A percentile compares a stretch with the other conserved stretches of the same genome.
These are phyloP conservation scores for Pavo muticus DNA, from an alignment of 2,113 vertebrate genomes.

Conservation along the genomic window DNA sequence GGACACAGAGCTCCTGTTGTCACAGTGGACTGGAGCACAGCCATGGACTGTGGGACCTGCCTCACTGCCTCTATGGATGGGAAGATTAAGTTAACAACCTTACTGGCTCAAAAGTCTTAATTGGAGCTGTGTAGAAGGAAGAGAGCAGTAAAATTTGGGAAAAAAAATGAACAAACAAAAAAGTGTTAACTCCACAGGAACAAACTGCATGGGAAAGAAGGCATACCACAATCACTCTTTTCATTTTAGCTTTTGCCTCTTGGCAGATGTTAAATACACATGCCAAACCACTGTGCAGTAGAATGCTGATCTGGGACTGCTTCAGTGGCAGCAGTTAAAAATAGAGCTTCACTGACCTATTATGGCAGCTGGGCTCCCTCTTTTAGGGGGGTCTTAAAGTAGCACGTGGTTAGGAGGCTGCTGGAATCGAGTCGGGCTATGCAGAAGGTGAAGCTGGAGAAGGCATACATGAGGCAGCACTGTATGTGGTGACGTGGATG, in stretches of 20 bases:
- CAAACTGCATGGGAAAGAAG: constrained; percentile 16
- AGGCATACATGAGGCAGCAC: not conserved
- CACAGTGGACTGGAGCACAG: constrained; percentile 96
- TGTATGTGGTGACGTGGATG: not conserved
- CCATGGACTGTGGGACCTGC: constrained; percentile 96
- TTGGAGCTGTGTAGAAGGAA: not conserved
- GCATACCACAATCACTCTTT: constrained; percentile 7
- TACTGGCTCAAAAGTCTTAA: constrained; percentile 90
- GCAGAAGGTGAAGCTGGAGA: not conserved
- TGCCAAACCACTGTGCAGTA: constrained; percentile 44
- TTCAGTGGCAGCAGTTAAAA: not conserved
- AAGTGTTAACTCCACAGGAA: constrained; percentile 15
- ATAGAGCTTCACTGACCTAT: not conserved
- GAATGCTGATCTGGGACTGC: not conserved
- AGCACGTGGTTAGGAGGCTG: not conserved
- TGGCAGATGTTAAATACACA: not conserved
- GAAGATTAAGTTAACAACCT: constrained; percentile 95
- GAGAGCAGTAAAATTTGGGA: not conserved
- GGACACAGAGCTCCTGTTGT: constrained; percentile 96
- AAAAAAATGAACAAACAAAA: not conserved
- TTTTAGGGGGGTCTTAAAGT: not conserved
- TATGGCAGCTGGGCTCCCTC: not conserved
- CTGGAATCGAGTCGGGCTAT: not conserved
- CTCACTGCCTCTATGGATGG: constrained; percentile 98
- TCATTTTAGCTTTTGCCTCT: constrained; percentile 36